Conservation (phyloP, 2,797 vertebrate genomes). For the Sus cebifrons region DNA sequence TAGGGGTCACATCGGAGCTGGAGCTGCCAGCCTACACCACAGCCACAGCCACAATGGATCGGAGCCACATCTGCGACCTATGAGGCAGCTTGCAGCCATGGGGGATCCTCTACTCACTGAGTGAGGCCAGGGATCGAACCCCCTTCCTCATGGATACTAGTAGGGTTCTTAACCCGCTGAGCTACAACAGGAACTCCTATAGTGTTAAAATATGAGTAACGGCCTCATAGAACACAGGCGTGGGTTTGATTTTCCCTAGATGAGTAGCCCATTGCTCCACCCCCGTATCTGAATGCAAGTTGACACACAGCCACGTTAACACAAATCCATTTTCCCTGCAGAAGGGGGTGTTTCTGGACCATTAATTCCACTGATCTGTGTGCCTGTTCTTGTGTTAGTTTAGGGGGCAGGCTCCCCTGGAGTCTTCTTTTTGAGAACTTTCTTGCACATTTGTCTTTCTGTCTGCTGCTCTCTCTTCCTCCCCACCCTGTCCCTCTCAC, state of each 20-base stretch:
- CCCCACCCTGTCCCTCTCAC: not conserved
- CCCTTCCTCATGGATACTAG: too few species aligned
- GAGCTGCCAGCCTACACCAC: too few species aligned
- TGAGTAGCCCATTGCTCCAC: not conserved
- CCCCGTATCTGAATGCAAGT: not conserved
- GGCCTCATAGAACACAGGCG: not conserved
- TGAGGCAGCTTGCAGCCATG: too few species aligned
- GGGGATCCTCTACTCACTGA: too few species aligned
- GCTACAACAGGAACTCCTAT: not conserved
- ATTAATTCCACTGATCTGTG: fast-evolving
- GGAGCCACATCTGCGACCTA: too few species aligned
- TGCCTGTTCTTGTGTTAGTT: not conserved
- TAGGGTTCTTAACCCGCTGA: too few species aligned
- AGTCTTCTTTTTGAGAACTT: conserved; percentile 1
- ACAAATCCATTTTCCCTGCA: not conserved
- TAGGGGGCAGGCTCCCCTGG: not conserved
- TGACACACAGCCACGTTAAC: not conserved
- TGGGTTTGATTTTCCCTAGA: not conserved
- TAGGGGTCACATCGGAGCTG: too few species aligned
- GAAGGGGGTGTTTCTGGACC: not conserved
- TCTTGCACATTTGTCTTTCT: conserved; percentile 1
- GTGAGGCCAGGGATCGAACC: too few species aligned
- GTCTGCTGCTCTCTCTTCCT: not conserved
- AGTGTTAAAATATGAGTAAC: conserved; percentile 11
- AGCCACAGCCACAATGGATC: too few species aligned